These are phyloP conservation scores for Candidula unifasciata DNA, from an alignment of 2,888 invertebrate species.

Conservation along the genomic window DNA sequence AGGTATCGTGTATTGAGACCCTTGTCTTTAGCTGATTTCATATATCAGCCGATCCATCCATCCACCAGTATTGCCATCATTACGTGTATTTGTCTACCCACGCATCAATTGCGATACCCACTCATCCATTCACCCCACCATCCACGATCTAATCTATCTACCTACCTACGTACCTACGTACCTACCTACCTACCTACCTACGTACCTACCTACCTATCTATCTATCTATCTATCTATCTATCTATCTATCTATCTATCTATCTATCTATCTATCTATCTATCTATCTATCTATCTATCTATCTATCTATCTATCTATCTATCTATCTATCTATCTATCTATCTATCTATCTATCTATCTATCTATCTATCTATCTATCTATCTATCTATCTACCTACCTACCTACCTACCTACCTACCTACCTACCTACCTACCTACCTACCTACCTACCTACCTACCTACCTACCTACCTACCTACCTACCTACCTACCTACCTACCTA, in stretches of 20 bases:
- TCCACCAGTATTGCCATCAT: too few species aligned
- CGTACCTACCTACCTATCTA: too few species aligned
- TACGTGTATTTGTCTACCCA: too few species aligned
- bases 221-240: too few species aligned
- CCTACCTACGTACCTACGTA: too few species aligned
- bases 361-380: constrained; percentile 8
- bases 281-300: constrained; percentile 21
- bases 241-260: constrained; percentile 13
- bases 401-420: background rate
- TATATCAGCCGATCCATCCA: too few species aligned
- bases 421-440: background rate
- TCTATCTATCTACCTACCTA: constrained; percentile 7
- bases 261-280: constrained; percentile 18
- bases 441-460: background rate
- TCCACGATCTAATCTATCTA: too few species aligned
- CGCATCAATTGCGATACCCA: too few species aligned
- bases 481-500: background rate
- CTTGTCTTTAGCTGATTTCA: too few species aligned
- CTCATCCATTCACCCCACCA: too few species aligned
- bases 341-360: background rate
- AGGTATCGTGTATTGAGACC: too few species aligned
- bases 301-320: constrained; percentile 7
- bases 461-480: background rate
- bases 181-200: too few species aligned
- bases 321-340: background rate